Base-by-base conservation (phyloP, 2,888 invertebrate species). In the Melitaea athalia region DNA sequence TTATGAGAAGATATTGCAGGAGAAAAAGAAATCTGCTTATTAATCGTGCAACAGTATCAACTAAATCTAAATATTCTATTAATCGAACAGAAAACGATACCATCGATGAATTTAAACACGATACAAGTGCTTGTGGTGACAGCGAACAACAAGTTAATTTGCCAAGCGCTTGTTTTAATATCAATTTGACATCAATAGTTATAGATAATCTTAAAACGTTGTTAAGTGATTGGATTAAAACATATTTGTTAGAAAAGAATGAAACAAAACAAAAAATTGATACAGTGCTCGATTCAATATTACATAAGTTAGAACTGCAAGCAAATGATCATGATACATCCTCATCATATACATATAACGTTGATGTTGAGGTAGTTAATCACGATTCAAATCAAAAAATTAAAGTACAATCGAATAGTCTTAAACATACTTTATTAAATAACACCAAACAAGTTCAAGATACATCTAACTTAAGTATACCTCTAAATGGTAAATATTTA, bases 131-230 rank as follows among this genome's bases (percentile, higher is more conserved):
- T 0, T 83, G 84, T 69, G 88, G 87, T 12, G 87, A 89, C 45
- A 89, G 77, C 31, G 78, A 79, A 47, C 74, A 70, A 11, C 73
- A 73, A 52, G 55, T 66, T 50, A 52, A 61, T 33, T 11, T 31
- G 33, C 14, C 31, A 53, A 74, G 76, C 4, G 64, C 69, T 15
- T 63, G 69, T 53, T 65, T 75, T 14, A 81, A 78, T 38, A 69
- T 80, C 59, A 84, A 90, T 55, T 69, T 89, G 33, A 81, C 85
- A 2, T 74, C 80, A 12, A 68, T 87, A 0, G 81, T 91, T 73
- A 74, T 89, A 24, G 80, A 87, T 2, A 90, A 91, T 69, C 77
- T 91, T 1, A 89, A 85, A 71, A 70, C 69, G 8, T 62, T 91
- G 49, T 72, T 91, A 0, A 82, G 82, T 24, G 79, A 81, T 59